Evolutionary conservation across 2,797 vertebrate species (phyloP), one percentile per base, ranked within the genome.

Genomic region (Leptatherina wallacei): DNA sequence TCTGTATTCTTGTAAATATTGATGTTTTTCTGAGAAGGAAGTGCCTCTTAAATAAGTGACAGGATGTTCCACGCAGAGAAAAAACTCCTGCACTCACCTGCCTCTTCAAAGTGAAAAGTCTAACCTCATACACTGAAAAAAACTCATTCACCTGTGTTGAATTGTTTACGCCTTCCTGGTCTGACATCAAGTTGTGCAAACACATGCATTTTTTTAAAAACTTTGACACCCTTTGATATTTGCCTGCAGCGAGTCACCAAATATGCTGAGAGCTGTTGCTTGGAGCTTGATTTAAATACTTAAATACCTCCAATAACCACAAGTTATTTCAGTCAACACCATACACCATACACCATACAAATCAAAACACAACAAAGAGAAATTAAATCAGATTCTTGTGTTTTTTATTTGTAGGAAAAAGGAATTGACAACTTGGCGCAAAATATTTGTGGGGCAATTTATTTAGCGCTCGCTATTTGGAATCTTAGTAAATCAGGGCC

Each of bases 1-100:
- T 85, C 62, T 86, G 80, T 85, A 73, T 85, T 86, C 81, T 82
- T 80, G 87, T 90, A 92, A 94, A 94, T 94, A 92, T 93, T 92
- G 88, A 92, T 94, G 87, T 93, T 94, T 93, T 93, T 86, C 77
- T 83, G 73, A 75, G 74, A 69, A 88, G 90, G 90, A 93, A 91
- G 89, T 82, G 60, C 81, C 74, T 89, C 77, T 83, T 68, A 61
- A 83, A 71, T 81, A 88, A 88, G 79, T 85, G 86, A 87, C 87
- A 81, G 85, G 82, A 88, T 85, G 86, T 84, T 87, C 83, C 65
- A 65, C 74, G 22, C 71, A 14, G 68, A 78, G 84, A 83, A 75
- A 65, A 90, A 85, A 83, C 87, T 75, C 24, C 72, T 70, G 70
- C 69, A 40, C 77, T 86, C 86, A 85, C 87, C 76, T 87, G 85